Base-by-base conservation (phyloP, 2,797 vertebrate species). In the Coendou prehensilis region DNA sequence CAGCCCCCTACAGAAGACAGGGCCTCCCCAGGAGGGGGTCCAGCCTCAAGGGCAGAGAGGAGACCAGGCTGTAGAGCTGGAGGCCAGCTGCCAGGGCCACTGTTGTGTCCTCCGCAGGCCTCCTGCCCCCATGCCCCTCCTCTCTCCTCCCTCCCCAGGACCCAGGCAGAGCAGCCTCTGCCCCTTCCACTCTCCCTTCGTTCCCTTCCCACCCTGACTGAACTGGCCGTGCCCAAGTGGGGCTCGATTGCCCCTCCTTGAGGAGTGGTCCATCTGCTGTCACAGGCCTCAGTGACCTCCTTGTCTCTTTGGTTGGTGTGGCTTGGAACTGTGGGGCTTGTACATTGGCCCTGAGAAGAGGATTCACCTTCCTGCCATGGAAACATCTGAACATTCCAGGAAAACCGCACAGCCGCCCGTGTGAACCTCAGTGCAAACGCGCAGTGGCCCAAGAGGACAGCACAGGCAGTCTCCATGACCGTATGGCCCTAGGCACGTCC, bases 401-500 rank as follows among this genome's bases (percentile, higher is more conserved):
- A 69, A 45, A 76, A 80, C 71, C 2, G 6, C 67, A 33, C 45
- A 2, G 10, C 54, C 50, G 20, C 28, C 50, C 20, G n/a, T 6
- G 54, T 67, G 22, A 37, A 28, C 59, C 63, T 63, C 28, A 67
- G 22, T 9, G 9, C 56, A 47, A 15, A 28, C 20, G 6, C 50
- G 33, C 23, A 56, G 52, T 11, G 37, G 22, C 69, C 69, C 23
- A 37, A 45, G 45, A 76, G 14, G 73, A 50, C 26, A 4, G 45
- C 45, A 8, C 23, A 20, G 9, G 28, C 30, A 8, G 20, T 45
- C 10, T 17, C 57, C 23, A 4, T 61, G 47, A 30, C 59, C 5
- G 11, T 4, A 6, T 23, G 0, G 9, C 45, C 2, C 6, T 41
- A 15, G n/a, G 2, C 18, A 47, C 2, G 1, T 41, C 59, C 52